A percentile compares a stretch with the other conserved stretches of the same genome.
Evolutionary conservation across 2,888 invertebrate species (phyloP).

Genomic region (Philereme vetulata): DNA sequence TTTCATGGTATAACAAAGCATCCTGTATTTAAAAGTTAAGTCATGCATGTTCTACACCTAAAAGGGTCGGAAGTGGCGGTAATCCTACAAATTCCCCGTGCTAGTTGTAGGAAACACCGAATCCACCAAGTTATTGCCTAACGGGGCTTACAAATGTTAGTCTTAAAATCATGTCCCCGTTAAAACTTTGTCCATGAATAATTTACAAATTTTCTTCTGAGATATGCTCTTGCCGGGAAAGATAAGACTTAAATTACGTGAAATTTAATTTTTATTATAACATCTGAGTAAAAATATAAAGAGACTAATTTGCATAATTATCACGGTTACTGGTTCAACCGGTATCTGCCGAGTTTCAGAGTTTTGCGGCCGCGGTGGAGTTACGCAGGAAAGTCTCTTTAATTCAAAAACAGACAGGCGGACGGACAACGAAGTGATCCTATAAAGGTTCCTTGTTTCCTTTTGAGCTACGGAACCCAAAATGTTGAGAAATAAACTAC

Average conservation of each 20-base stretch:
- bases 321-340: slow-evolving; percentile 43
- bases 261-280: slow-evolving; percentile 78
- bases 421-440: too few relatives aligned
- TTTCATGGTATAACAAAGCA: too few relatives aligned
- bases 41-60: slow-evolving; percentile 4
- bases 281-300: slow-evolving; percentile 73
- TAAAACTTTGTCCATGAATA: slow-evolving; percentile 83
- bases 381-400: background rate
- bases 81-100: slow-evolving; percentile 22
- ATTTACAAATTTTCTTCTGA: slow-evolving; percentile 80
- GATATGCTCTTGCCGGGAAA: slow-evolving; percentile 77
- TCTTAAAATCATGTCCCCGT: slow-evolving; percentile 81
- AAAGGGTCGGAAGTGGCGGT: slow-evolving; percentile 22
- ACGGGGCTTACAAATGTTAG: slow-evolving; percentile 77
- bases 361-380: slow-evolving; percentile 18
- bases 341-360: slow-evolving; percentile 35
- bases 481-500: too few relatives aligned
- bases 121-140: slow-evolving; percentile 62
- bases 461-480: too few relatives aligned
- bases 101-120: slow-evolving; percentile 43
- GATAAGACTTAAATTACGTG: slow-evolving; percentile 80
- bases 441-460: too few relatives aligned
- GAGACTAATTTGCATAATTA: slow-evolving; percentile 76
- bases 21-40: background rate
- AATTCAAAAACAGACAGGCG: background rate